Evolutionary conservation across 2,113 vertebrate species (phyloP).

Genomic region (Perca fluviatilis): DNA sequence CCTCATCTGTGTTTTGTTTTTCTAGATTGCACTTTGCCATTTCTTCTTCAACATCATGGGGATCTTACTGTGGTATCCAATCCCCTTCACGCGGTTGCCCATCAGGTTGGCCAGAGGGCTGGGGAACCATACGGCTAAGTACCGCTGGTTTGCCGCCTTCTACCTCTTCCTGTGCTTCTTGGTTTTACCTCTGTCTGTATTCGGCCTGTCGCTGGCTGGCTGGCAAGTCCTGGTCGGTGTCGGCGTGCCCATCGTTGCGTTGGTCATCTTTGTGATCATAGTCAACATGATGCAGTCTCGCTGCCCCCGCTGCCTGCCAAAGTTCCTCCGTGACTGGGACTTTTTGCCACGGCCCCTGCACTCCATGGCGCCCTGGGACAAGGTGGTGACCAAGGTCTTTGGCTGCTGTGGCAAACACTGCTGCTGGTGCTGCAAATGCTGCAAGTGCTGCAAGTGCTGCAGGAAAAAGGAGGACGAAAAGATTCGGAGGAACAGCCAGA

Average conservation of each 20-base stretch:
- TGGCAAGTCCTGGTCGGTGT: constrained; percentile 93
- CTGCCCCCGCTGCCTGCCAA: constrained; percentile 82
- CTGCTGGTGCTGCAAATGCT: constrained; percentile 90
- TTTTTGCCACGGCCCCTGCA: constrained; percentile 91
- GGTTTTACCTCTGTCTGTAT: constrained; percentile 86
- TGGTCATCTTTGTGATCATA: constrained; percentile 82
- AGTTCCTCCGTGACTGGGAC: constrained; percentile 87
- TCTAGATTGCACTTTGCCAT: constrained; percentile 95
- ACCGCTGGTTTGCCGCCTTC: constrained; percentile 95
- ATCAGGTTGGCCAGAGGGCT: constrained; percentile 90
- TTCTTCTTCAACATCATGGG: constrained; percentile 98
- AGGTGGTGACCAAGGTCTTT: constrained; percentile 59
- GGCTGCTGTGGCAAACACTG: constrained; percentile 82
- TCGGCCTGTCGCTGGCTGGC: constrained; percentile 92
- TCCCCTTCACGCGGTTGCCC: constrained; percentile 91
- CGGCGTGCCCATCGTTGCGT: constrained; percentile 82
- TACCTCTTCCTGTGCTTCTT: constrained; percentile 93
- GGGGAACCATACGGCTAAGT: constrained; percentile 89
- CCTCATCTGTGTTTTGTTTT: constrained; percentile 27
- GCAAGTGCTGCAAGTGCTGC: constrained; percentile 77
- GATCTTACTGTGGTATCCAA: constrained; percentile 93
- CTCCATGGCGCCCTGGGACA: constrained; percentile 93
- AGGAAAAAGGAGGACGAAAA: constrained; percentile 30
- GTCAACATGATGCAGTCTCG: constrained; percentile 89
- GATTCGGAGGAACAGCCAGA: constrained; percentile 62